Percentiles rank a stretch among this genome's conserved stretches.
phyloP scores from a whole-genome alignment of 2,888 invertebrate species.

The Drosophila nr. perissopoda region DNA sequence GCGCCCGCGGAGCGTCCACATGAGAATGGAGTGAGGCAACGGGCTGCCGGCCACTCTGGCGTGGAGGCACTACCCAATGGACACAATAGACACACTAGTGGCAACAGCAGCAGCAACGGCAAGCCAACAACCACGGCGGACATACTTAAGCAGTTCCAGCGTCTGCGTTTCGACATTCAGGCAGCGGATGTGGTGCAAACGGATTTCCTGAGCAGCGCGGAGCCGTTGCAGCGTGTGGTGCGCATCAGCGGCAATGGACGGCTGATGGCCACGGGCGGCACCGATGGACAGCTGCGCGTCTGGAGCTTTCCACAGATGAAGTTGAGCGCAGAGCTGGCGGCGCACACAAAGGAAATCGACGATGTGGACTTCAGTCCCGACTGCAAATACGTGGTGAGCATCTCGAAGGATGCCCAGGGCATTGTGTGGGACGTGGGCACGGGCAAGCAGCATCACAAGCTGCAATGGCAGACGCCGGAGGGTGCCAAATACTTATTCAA shows the following conservation, averaged over 20 bases:
- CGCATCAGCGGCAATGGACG: constrained; percentile 91
- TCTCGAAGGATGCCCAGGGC: constrained; percentile 94
- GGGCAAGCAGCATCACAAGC: constrained; percentile 88
- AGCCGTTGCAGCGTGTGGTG: constrained; percentile 95
- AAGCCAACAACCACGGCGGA: constrained; percentile 52
- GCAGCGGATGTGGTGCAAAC: constrained; percentile 93
- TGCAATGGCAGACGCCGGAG: constrained; percentile 91
- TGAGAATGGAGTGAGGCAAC: constrained; percentile 82
- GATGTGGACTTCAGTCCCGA: constrained; percentile 96
- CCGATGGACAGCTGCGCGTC: constrained; percentile 93
- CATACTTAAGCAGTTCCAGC: constrained; percentile 84
- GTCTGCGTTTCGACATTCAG: constrained; percentile 90
- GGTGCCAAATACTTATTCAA: constrained; percentile 93
- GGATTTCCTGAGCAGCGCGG: constrained; percentile 89
- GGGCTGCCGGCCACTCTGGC: constrained; percentile 69
- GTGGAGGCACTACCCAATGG: constrained; percentile 83
- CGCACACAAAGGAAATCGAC: constrained; percentile 96
- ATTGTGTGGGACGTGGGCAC: constrained; percentile 90
- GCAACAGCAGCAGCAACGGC: constrained; percentile 17
- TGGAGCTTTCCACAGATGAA: constrained; percentile 95
- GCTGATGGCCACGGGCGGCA: constrained; percentile 95
- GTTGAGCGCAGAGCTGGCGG: constrained; percentile 89
- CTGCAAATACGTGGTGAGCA: constrained; percentile 91
- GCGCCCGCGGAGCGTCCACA: constrained; percentile 70
- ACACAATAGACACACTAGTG: constrained; percentile 37